A percentile compares a stretch with the other conserved stretches of the same genome.
These are phyloP conservation scores for cat (Felis catus) DNA, from an alignment of 2,113 vertebrate species.

Conservation along the genomic window F.catus_Fca126_mat1.0 CM031420.1:74800501-74801000, in stretches of 20 bases:
- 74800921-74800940: neutral
- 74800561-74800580: neutral
- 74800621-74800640: neutral
- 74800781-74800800: neutral
- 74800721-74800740: neutral
- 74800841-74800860: neutral
- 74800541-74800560: neutral
- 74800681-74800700: neutral
- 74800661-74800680: neutral
- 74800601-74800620: conserved; percentile 25
- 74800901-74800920: neutral
- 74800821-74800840: neutral
- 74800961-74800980: neutral
- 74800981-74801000: neutral
- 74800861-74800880: neutral
- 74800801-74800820: neutral
- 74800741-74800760: neutral
- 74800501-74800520: neutral
- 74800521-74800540: neutral
- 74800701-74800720: neutral
- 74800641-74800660: conserved; percentile 22
- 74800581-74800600: neutral
- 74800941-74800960: neutral
- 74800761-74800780: neutral
- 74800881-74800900: neutral